These are phyloP conservation scores for Acanthococcus lagerstroemiae DNA, from an alignment of 2,888 invertebrate species.

Conservation along the genomic window DNA sequence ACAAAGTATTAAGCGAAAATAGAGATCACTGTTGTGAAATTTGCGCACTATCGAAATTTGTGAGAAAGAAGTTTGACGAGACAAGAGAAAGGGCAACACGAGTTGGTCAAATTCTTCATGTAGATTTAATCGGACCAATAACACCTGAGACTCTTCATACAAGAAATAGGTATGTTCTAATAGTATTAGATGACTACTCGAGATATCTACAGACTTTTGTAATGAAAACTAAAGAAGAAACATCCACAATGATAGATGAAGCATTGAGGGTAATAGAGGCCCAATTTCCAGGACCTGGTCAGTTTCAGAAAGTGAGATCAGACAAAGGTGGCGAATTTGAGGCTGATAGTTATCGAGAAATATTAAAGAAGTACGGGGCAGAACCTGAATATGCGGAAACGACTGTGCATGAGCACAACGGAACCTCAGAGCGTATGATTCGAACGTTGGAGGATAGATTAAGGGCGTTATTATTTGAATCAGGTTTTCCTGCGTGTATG, in stretches of 20 bases:
- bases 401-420: not conserved
- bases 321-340: not conserved
- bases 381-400: not conserved
- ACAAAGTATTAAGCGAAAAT: not conserved
- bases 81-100: no score
- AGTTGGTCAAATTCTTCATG: not conserved
- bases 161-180: not conserved
- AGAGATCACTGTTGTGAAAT: not conserved
- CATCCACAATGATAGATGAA: not conserved
- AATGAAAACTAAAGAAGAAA: not conserved
- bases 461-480: not conserved
- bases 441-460: not conserved
- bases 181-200: no score
- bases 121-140: not conserved
- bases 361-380: not conserved
- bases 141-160: not conserved
- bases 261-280: not conserved
- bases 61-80: not conserved
- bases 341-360: not conserved
- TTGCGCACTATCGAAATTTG: not conserved
- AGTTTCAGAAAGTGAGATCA: no score
- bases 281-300: not conserved
- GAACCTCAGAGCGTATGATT: not conserved
- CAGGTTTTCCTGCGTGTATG: not conserved
- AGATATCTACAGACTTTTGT: not conserved